Conservation (phyloP, 1,140 invertebrate species). For the Lordiphosa clarofinis region DNA sequence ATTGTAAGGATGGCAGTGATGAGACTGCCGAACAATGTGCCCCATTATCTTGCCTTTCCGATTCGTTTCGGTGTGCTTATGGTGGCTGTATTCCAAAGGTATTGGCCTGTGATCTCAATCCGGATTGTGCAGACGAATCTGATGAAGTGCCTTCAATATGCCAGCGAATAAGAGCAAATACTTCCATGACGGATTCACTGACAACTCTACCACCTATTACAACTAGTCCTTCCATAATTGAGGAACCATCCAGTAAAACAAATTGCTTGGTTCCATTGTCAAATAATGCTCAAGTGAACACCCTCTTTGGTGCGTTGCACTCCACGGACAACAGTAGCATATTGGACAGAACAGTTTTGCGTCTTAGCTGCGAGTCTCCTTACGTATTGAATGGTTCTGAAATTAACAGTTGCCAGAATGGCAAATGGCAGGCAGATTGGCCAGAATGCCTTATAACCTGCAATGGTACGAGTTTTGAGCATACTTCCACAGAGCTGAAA, state of each 20-base stretch:
- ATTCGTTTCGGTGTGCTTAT: constrained; percentile 81
- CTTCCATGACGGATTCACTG: too few relatives aligned
- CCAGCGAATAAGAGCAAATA: neutral
- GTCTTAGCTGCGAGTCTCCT: neutral
- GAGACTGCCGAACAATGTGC: constrained; percentile 79
- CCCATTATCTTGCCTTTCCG: constrained; percentile 64
- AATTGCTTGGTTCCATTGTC: too few relatives aligned
- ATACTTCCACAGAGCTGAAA: too few relatives aligned
- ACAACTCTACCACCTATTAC: too few relatives aligned
- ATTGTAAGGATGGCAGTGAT: constrained; percentile 83
- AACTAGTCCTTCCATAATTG: too few relatives aligned
- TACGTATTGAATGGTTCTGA: neutral
- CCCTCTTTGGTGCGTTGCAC: too few relatives aligned
- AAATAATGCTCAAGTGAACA: too few relatives aligned
- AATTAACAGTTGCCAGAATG: constrained; percentile 20
- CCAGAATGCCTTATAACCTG: constrained; percentile 17
- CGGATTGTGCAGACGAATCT: constrained; percentile 85
- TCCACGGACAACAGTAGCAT: neutral
- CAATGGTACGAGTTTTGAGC: too few relatives aligned
- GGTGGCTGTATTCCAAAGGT: constrained; percentile 82
- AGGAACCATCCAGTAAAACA: too few relatives aligned
- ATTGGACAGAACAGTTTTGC: constrained; percentile 6
- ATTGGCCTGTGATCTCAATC: constrained; percentile 81
- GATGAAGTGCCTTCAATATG: constrained; percentile 82
- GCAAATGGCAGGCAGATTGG: constrained; percentile 16